Conservation (phyloP, 1,140 invertebrate species). For the Cyclargus thomasi region DNA sequence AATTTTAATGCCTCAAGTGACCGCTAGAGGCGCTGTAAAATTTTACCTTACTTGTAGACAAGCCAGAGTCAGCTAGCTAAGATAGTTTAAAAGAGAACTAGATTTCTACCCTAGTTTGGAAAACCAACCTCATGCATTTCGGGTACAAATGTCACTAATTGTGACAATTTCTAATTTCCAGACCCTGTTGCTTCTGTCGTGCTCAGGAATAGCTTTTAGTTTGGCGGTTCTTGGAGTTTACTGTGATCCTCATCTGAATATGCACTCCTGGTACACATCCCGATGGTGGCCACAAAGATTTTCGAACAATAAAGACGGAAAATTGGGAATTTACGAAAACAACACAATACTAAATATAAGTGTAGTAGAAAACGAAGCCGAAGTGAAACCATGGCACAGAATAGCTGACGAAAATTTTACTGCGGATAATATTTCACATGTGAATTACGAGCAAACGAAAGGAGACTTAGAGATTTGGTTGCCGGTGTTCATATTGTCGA, state of each 20-base stretch:
- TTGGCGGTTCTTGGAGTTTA: conserved; percentile 55
- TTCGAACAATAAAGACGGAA: conserved; percentile 38
- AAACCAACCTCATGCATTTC: no score
- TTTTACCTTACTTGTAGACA: no score
- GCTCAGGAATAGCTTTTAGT: conserved; percentile 59
- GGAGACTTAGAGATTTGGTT: conserved; percentile 43
- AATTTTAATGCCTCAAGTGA: no score
- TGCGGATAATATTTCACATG: conserved; percentile 24
- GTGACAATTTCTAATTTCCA: conserved; percentile 38
- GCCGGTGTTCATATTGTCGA: conserved; percentile 49
- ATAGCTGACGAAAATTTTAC: conserved; percentile 32
- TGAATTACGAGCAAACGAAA: conserved; percentile 35
- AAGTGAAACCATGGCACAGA: conserved; percentile 34
- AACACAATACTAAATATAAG: conserved; percentile 35
- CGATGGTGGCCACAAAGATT: conserved; percentile 46
- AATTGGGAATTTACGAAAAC: conserved; percentile 33
- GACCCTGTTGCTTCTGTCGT: conserved; percentile 59
- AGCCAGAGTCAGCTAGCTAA: no score
- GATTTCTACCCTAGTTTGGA: no score
- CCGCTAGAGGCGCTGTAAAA: no score
- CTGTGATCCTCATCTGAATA: conserved; percentile 56
- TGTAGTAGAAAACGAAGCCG: conserved; percentile 25
- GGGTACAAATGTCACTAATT: no score
- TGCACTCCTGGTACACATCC: conserved; percentile 52
- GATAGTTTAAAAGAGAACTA: no score